A percentile compares a stretch with the other conserved stretches of the same genome.
phyloP scores from a whole-genome alignment of 2,113 vertebrate species.

The Calyptomena viridis region DNA sequence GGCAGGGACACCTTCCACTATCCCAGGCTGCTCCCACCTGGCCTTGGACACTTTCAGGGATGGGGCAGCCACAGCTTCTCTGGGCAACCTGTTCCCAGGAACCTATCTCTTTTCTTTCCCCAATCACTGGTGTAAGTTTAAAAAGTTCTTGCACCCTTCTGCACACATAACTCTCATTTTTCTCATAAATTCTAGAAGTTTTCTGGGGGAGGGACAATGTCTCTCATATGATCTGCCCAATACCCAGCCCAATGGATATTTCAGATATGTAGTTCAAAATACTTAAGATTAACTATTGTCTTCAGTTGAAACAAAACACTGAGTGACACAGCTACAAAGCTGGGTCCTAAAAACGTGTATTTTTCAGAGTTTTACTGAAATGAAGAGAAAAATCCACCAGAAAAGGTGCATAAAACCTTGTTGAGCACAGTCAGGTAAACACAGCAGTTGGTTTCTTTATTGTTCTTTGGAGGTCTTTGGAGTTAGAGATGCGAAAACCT shows the following conservation, averaged over 20 bases:
- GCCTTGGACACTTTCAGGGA: background rate
- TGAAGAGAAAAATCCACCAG: background rate
- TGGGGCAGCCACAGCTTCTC: background rate
- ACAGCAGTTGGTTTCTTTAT: background rate
- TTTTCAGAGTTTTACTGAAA: background rate
- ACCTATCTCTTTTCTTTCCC: background rate
- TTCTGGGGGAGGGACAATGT: background rate
- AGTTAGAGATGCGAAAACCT: slow-evolving; percentile 24
- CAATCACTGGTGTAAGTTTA: background rate
- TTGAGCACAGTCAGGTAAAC: background rate
- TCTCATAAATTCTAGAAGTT: background rate
- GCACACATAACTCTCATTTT: background rate
- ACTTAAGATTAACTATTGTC: background rate
- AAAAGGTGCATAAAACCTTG: background rate
- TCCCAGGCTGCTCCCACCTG: background rate
- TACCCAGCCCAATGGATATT: background rate
- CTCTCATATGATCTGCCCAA: background rate
- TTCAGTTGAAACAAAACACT: background rate
- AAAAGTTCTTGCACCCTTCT: background rate
- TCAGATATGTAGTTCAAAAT: background rate
- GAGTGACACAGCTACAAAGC: background rate
- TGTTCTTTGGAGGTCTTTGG: background rate
- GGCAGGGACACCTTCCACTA: background rate
- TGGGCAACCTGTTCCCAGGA: background rate
- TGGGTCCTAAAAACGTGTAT: background rate